These are phyloP conservation scores for Misgurnus mizolepis DNA, from an alignment of 2,113 vertebrate genomes.

Conservation along the genomic window DNA sequence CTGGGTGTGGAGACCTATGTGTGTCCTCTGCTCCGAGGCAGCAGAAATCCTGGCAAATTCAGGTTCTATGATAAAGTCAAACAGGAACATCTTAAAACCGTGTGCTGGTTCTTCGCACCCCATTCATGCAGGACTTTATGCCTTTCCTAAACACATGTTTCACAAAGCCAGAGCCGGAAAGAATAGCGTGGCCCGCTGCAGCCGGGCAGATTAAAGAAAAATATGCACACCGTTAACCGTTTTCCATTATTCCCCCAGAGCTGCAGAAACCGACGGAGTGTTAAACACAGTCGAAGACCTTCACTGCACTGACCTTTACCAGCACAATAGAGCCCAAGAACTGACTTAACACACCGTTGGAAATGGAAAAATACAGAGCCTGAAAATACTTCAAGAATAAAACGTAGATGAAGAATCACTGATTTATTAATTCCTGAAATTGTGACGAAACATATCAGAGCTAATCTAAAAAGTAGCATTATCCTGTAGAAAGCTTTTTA, in stretches of 20 bases:
- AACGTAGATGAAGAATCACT: conserved; percentile 14
- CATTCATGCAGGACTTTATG: conserved; percentile 23
- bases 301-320: conserved; percentile 62
- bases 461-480: too few relatives aligned
- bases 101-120: neutral
- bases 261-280: conserved; percentile 48
- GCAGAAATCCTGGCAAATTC: conserved; percentile 11
- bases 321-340: conserved; percentile 61
- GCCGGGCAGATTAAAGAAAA: conserved; percentile 53
- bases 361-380: neutral
- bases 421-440: neutral
- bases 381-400: too few relatives aligned
- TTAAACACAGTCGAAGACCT: conserved; percentile 40
- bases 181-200: conserved; percentile 48
- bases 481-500: too few relatives aligned
- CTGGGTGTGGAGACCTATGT: neutral
- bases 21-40: neutral
- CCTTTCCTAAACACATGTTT: neutral
- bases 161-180: conserved; percentile 14
- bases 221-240: conserved; percentile 48
- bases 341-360: conserved; percentile 27
- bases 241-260: conserved; percentile 15
- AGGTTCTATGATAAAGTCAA: neutral
- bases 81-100: conserved; percentile 3
- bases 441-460: too few relatives aligned